A percentile compares a stretch with the other conserved stretches of the same genome.
These are phyloP conservation scores for Isichthys henryi DNA, from an alignment of 2,113 vertebrate genomes.

Conservation along the genomic window DNA sequence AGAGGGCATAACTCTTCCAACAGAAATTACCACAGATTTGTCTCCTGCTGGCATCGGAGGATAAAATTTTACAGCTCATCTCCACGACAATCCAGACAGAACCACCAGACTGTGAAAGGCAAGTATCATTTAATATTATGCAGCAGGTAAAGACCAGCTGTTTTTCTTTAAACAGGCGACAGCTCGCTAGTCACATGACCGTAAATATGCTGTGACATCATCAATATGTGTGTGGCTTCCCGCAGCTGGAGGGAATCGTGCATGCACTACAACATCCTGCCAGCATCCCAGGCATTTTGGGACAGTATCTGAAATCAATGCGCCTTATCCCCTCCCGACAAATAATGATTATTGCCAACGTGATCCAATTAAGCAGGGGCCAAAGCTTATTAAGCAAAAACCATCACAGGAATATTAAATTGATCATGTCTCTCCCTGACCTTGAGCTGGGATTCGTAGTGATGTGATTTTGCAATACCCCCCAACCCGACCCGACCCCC, in stretches of 20 bases:
- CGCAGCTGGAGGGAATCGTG: neutral
- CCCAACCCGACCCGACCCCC: neutral
- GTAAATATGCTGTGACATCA: neutral
- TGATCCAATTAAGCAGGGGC: constrained; percentile 16
- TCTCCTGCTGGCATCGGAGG: neutral
- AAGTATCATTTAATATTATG: neutral
- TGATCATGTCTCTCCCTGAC: constrained; percentile 10
- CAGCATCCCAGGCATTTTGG: neutral
- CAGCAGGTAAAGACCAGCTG: neutral
- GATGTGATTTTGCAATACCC: neutral
- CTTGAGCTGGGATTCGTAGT: neutral
- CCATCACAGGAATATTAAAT: constrained; percentile 8
- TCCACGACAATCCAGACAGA: neutral
- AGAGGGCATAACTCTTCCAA: neutral
- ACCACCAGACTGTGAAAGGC: neutral
- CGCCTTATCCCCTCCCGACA: constrained; percentile 10
- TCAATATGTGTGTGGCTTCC: neutral
- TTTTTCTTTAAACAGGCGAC: neutral
- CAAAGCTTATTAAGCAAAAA: constrained; percentile 13
- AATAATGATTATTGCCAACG: constrained; percentile 17
- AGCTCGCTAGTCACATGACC: neutral
- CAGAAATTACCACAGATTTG: neutral
- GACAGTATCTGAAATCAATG: constrained; percentile 30
- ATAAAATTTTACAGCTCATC: neutral
- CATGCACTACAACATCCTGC: neutral